phyloP scores from a whole-genome alignment of 2,797 vertebrate species.

The Percopsis omiscomaycus region DNA sequence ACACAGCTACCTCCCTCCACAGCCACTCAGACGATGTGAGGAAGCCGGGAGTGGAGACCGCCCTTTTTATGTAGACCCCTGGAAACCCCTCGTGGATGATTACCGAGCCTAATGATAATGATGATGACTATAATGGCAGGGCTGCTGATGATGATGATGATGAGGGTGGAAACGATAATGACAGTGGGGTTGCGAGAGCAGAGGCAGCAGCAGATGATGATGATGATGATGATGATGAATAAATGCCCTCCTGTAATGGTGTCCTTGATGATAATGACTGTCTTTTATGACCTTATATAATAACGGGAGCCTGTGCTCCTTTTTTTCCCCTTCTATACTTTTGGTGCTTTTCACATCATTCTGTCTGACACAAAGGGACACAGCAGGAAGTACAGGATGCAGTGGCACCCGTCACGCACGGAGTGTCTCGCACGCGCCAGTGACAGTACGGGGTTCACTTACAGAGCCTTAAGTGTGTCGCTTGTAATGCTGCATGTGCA shows the following conservation, averaged over 20 bases:
- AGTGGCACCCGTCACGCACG: slow-evolving; percentile 27
- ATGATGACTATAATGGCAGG: slow-evolving; percentile 82
- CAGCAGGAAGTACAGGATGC: slow-evolving; percentile 49
- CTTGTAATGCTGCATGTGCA: neutral
- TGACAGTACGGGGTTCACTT: neutral
- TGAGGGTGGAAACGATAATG: slow-evolving; percentile 67
- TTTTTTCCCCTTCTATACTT: slow-evolving; percentile 54
- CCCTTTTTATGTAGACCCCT: slow-evolving; percentile 74
- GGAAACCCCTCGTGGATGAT: slow-evolving; percentile 78
- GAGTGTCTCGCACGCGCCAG: neutral
- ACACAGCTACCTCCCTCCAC: slow-evolving; percentile 38
- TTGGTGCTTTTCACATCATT: slow-evolving; percentile 58
- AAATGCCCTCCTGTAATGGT: slow-evolving; percentile 78
- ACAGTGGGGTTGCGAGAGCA: slow-evolving; percentile 59
- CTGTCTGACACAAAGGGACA: slow-evolving; percentile 63
- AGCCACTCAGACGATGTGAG: slow-evolving; percentile 58
- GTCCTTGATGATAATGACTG: slow-evolving; percentile 81
- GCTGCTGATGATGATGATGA: slow-evolving; percentile 71
- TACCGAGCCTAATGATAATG: slow-evolving; percentile 83
- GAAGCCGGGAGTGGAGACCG: slow-evolving; percentile 51
- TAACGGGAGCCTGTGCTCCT: slow-evolving; percentile 50
- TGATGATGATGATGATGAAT: slow-evolving; percentile 83
- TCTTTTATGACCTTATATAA: slow-evolving; percentile 80
- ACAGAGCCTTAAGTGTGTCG: slow-evolving; percentile 6
- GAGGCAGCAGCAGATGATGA: slow-evolving; percentile 68